Evolutionary conservation across 2,888 invertebrate species (phyloP).

Genomic region (Hirtodrosophila trivittata): DNA sequence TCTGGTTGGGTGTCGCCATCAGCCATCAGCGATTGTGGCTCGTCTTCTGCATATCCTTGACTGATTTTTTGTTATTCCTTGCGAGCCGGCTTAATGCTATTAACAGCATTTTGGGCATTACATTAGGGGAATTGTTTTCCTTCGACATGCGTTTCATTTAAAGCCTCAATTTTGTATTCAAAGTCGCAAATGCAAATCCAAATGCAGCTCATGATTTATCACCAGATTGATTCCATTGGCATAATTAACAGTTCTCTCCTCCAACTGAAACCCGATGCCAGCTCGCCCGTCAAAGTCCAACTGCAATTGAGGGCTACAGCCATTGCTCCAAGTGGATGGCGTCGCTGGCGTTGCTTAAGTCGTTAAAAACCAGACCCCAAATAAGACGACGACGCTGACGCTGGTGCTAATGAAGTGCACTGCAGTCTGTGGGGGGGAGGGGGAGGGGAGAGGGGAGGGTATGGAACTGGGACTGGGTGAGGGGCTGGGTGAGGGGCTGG

Average conservation of each 20-base stretch:
- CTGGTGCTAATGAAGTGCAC: slow-evolving; percentile 75
- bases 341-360: slow-evolving; percentile 15
- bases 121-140: slow-evolving; percentile 76
- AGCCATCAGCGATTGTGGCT: slow-evolving; percentile 43
- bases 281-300: slow-evolving; percentile 26
- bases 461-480: not conserved
- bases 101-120: slow-evolving; percentile 73
- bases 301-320: slow-evolving; percentile 5
- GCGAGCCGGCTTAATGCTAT: slow-evolving; percentile 67
- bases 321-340: slow-evolving; percentile 15
- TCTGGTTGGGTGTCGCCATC: slow-evolving; percentile 17
- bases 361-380: slow-evolving; percentile 20
- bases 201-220: slow-evolving; percentile 67
- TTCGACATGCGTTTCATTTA: slow-evolving; percentile 30
- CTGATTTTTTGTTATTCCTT: slow-evolving; percentile 35
- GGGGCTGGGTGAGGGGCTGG: slow-evolving; percentile 40
- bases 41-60: slow-evolving; percentile 57
- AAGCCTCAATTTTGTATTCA: slow-evolving; percentile 68
- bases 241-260: slow-evolving; percentile 58
- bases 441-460: not conserved
- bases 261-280: slow-evolving; percentile 50
- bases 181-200: slow-evolving; percentile 50
- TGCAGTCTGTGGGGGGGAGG: slow-evolving; percentile 38
- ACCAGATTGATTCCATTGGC: slow-evolving; percentile 42
- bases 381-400: slow-evolving; percentile 31